A percentile compares a stretch with the other conserved stretches of the same genome.
Evolutionary conservation across 2,113 vertebrate genomes (phyloP).

Genomic region (Aythya baeri): DNA sequence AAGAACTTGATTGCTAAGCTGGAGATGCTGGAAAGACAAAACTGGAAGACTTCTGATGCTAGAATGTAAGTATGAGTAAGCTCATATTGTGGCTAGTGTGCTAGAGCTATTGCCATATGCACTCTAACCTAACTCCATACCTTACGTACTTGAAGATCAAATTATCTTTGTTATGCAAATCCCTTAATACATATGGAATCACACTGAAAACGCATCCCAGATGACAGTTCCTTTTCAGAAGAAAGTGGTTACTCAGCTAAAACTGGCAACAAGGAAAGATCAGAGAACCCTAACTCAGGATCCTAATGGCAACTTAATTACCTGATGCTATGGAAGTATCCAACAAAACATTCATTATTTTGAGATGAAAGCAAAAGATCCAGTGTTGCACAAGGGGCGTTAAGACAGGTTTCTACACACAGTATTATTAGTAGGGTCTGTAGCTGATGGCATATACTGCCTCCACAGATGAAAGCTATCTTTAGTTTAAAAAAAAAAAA

Average conservation of each 20-base stretch:
- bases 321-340: not conserved
- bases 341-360: not conserved
- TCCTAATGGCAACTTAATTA: not conserved
- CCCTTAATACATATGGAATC: not conserved
- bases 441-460: not conserved
- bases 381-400: not conserved
- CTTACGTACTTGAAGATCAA: not conserved
- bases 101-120: not conserved
- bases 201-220: not conserved
- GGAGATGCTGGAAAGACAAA: not conserved
- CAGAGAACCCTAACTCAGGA: not conserved
- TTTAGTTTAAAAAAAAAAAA: not conserved
- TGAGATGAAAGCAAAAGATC: not conserved
- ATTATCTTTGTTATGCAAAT: not conserved
- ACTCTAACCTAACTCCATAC: not conserved
- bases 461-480: not conserved
- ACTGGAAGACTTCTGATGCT: not conserved
- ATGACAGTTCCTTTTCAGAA: not conserved
- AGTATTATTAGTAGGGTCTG: not conserved
- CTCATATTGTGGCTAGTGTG: not conserved
- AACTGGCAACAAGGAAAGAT: not conserved
- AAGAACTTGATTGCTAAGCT: not conserved
- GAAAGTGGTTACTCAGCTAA: not conserved
- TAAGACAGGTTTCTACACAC: not conserved
- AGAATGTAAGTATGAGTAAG: not conserved